Evolutionary conservation across 2,888 invertebrate genomes (phyloP).

Genomic region (Harmothoe impar): DNA sequence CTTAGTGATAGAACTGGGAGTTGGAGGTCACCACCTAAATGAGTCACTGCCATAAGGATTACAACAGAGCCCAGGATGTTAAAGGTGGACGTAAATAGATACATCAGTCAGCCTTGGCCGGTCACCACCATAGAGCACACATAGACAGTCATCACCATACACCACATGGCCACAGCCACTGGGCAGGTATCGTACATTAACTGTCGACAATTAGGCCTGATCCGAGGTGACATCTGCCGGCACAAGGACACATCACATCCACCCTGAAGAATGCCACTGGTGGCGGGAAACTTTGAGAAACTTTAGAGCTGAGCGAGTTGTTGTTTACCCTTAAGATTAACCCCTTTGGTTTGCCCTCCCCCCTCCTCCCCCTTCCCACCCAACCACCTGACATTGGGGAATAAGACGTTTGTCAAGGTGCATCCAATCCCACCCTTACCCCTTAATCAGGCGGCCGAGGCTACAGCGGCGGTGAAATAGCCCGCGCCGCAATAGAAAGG

Average conservation of each 20-base stretch:
- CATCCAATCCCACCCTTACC: neutral
- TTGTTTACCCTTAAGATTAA: neutral
- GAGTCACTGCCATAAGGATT: too few relatives aligned
- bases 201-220: neutral
- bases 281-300: neutral
- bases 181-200: neutral
- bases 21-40: too few relatives aligned
- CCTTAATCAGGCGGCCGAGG: neutral
- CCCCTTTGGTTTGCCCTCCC: neutral
- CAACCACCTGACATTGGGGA: neutral
- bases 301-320: neutral
- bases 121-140: neutral
- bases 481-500: neutral
- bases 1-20: too few relatives aligned
- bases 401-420: slow-evolving; percentile 47
- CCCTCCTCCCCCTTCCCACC: too few relatives aligned
- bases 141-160: too few relatives aligned
- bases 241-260: neutral
- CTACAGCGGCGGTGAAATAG: neutral
- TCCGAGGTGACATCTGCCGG: neutral
- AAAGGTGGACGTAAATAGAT: neutral
- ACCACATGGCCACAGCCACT: too few relatives aligned
- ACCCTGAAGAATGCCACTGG: neutral
- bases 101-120: neutral
- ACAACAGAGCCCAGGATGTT: too few relatives aligned